Evolutionary conservation across 2,888 invertebrate genomes (phyloP), one percentile per base, ranked within the genome.

Genomic region (Himalopsyche japonica): DNA sequence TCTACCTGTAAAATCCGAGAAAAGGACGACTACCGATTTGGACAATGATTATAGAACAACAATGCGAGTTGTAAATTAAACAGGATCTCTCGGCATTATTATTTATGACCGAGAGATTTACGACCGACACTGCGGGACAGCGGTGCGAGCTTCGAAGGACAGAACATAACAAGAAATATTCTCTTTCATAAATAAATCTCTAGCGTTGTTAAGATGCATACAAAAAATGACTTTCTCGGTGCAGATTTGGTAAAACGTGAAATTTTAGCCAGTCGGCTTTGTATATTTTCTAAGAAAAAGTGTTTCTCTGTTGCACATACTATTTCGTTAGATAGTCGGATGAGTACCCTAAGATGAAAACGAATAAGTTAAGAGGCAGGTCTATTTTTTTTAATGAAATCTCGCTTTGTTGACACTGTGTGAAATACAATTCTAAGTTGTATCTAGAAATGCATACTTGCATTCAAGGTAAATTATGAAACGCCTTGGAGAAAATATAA

Each of bases 51-150:
- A 77, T 77, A 10, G 34, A 10, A 77, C 20, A 27, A 37, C 34
- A 34, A 77, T 27, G 43, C 20, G 43, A 77, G 34, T 77, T 77
- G 43, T 79, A 79, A 48, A 79, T 79, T 79, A 24, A 76, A 76
- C 77, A 32, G 77, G 32, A 76, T 76, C 20, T 57, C 37, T 79
- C 32, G 37, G 24, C 6, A 48, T 79, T 15, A 47, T 79, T 34
- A 79, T 79, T 79, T 47, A 79, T 27, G 37, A 43, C 47, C 43
- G 79, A 79, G 24, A 79, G 43, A 79, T 79, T 79, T 79, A 79
- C 24, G 27, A 79, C 79, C 79, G 43, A 37, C 79, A 48, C 43
- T 79, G 7, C 15, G 15, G 15, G 12, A 7, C 34, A 18, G 48
- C 18, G 7, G 79, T 43, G 4, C 1, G 37, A 15, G 6, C 27